Base-by-base conservation (phyloP, 2,113 vertebrate species). In the Poicephalus meyeri region DNA sequence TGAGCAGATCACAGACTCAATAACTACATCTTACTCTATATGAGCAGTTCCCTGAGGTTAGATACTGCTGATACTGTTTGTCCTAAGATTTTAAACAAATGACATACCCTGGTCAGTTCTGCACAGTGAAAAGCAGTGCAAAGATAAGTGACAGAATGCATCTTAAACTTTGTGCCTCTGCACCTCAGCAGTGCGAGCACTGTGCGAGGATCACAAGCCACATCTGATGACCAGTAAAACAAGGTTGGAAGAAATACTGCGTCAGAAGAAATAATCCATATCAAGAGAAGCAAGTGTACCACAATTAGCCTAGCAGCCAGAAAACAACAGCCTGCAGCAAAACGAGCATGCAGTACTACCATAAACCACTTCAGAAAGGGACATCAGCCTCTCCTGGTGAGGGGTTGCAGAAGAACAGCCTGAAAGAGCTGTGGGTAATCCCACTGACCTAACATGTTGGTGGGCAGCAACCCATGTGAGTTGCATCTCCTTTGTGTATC, bases 401-500 rank as follows among this genome's bases (percentile, higher is more conserved):
- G 47, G 21, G 11, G 10, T 64, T 0, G 3, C 9, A 37, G 37
- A 41, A 46, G 16, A 58, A 26, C 55, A 72, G 61, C 35, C 52
- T 42, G 17, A 58, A 49, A 42, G 0, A 5, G 61, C 63, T 39
- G 49, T 7, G 44, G 63, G 46, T 74, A 61, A 20, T 14, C 44
- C 49, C 79, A 24, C 3, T 11, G 35, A 24, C 50, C 25, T n/a
- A 13, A 15, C 2, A 0, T 17, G 21, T 1, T n/a, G 33, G 3
- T 23, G 11, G 21, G 37, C n/a, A 1, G 0, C 28, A 46, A 9
- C 18, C 15, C 52, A 24, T 5, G 4, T 0, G 23, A 71, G 28
- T 1, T 33, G 10, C 37, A 23, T 10, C 55, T 69, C 53, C 53
- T 26, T 8, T 2, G 11, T 0, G 0, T 3, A 20, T 31, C 16